phyloP scores from a whole-genome alignment of 2,113 vertebrate species.

The Bubo blakistoni region DNA sequence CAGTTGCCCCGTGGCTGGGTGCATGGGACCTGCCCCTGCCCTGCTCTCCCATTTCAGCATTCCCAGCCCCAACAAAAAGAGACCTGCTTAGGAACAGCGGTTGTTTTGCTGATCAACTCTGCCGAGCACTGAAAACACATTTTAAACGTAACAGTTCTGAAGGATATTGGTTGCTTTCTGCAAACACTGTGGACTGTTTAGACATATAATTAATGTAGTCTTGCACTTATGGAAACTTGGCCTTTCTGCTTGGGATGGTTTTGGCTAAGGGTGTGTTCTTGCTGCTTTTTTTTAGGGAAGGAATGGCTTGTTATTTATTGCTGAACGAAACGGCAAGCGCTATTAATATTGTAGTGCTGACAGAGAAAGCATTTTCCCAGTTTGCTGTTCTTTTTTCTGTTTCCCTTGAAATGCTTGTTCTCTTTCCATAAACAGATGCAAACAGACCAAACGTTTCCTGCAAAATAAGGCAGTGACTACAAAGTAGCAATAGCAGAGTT shows the following conservation, averaged over 20 bases:
- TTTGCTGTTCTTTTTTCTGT: background rate
- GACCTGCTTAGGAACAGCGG: background rate
- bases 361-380: constrained; percentile 44
- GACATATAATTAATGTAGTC: constrained; percentile 27
- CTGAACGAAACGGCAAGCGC: background rate
- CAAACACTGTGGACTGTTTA: background rate
- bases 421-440: constrained; percentile 29
- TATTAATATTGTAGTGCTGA: constrained; percentile 45
- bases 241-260: constrained; percentile 21
- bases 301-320: constrained; percentile 45
- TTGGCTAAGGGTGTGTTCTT: constrained; percentile 25
- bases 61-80: background rate
- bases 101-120: background rate
- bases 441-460: background rate
- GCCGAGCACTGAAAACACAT: background rate
- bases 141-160: background rate
- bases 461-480: background rate
- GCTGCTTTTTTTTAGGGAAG: background rate
- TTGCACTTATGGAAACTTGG: constrained; percentile 44
- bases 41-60: background rate
- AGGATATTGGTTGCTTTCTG: background rate
- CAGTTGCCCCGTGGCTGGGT: rapidly evolving
- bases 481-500: background rate
- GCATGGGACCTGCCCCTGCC: background rate
- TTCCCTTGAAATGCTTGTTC: constrained; percentile 4